Conservation (phyloP, 2,113 vertebrate species). For the Ochotona curzoniae region DNA sequence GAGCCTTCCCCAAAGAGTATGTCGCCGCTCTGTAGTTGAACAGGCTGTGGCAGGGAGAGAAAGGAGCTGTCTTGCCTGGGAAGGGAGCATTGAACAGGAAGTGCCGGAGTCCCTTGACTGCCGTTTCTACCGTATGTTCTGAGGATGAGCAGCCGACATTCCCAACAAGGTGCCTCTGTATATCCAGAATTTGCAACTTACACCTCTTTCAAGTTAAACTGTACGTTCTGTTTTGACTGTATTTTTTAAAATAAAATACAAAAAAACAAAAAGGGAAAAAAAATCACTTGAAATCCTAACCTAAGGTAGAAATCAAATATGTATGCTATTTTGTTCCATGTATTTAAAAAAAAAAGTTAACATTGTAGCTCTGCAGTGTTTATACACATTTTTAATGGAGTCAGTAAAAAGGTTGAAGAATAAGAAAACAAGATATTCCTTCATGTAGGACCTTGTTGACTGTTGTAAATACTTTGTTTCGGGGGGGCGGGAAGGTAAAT, state of each 20-base stretch:
- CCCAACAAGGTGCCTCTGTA: neutral
- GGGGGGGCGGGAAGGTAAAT: neutral
- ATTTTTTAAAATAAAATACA: slow-evolving; percentile 25
- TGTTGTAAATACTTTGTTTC: slow-evolving; percentile 17
- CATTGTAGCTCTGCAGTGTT: neutral
- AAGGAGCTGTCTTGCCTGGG: neutral
- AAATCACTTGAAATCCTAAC: slow-evolving; percentile 23
- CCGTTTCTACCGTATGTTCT: neutral
- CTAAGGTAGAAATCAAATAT: neutral
- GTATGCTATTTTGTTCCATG: neutral
- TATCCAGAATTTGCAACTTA: neutral
- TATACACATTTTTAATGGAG: neutral
- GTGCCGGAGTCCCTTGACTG: neutral
- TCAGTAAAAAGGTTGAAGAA: neutral
- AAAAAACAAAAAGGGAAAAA: neutral
- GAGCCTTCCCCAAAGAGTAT: slow-evolving; percentile 40
- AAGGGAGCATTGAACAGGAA: neutral
- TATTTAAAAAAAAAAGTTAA: neutral
- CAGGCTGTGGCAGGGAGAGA: neutral
- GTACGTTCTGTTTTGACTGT: neutral
- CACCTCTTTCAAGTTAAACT: neutral
- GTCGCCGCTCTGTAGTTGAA: neutral
- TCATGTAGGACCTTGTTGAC: neutral
- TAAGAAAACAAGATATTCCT: neutral
- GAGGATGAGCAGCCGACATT: neutral